Evolutionary conservation across 2,113 vertebrate species (phyloP).

Genomic region (Peromyscus polionotus): DNA sequence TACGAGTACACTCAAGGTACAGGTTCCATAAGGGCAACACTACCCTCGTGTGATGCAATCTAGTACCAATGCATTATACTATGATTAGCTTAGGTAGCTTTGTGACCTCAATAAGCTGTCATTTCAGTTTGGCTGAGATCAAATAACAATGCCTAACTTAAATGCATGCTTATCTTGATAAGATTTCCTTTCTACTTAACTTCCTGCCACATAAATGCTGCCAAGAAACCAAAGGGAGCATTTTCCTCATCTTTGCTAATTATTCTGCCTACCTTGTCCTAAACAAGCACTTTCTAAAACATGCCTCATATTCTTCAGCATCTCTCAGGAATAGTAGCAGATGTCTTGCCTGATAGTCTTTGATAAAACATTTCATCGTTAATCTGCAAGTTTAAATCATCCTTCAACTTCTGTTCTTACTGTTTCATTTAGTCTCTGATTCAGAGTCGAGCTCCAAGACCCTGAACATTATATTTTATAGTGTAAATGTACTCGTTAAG

Average conservation of each 20-base stretch:
- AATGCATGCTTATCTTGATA: slow-evolving; percentile 23
- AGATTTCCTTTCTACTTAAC: slow-evolving; percentile 58
- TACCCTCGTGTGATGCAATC: background rate
- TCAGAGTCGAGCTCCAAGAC: slow-evolving; percentile 20
- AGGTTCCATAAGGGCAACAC: background rate
- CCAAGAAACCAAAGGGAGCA: slow-evolving; percentile 2
- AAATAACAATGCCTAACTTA: slow-evolving; percentile 15
- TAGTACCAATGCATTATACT: background rate
- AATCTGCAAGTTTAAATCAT: slow-evolving; percentile 57
- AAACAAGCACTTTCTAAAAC: slow-evolving; percentile 40
- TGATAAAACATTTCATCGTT: slow-evolving; percentile 54
- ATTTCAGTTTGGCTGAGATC: background rate
- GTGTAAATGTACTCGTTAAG: background rate
- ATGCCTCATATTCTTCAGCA: background rate
- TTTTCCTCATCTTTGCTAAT: slow-evolving; percentile 66
- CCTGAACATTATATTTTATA: slow-evolving; percentile 39
- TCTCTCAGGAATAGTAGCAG: background rate
- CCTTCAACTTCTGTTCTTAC: slow-evolving; percentile 64
- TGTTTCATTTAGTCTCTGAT: slow-evolving; percentile 59
- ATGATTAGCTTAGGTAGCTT: background rate
- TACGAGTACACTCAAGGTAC: background rate
- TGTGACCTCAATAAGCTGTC: background rate
- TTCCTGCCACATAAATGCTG: slow-evolving; percentile 46
- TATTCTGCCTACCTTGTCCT: slow-evolving; percentile 60
- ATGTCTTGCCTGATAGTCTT: slow-evolving; percentile 49